Evolutionary conservation across 1,140 invertebrate species (phyloP).

Genomic region (Bombyx mandarina): DNA sequence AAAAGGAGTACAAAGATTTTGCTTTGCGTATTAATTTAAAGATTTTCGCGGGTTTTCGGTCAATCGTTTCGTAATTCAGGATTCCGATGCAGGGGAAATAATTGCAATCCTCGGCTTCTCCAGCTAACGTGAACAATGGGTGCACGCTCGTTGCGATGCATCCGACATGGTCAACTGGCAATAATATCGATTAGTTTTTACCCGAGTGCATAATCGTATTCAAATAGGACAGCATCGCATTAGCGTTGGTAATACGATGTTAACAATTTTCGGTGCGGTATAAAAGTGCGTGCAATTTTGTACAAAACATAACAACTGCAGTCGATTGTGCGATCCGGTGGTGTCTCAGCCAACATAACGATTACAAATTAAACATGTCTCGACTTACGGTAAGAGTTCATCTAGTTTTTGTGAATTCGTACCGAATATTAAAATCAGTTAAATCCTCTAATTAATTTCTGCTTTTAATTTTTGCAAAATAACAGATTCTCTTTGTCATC

Average conservation of each 20-base stretch:
- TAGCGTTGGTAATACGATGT: conserved; percentile 57
- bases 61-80: conserved; percentile 3
- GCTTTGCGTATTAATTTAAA: no score
- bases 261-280: conserved; percentile 57
- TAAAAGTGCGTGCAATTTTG: conserved; percentile 52
- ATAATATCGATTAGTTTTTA: conserved; percentile 32
- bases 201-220: conserved; percentile 53
- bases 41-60: neutral
- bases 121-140: conserved; percentile 2
- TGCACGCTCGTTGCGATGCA: conserved; percentile 8
- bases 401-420: neutral
- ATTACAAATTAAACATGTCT: conserved; percentile 35
- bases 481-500: conserved; percentile 61
- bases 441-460: neutral
- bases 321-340: conserved; percentile 29
- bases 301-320: conserved; percentile 35
- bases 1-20: no score
- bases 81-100: conserved; percentile 11
- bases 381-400: conserved; percentile 47
- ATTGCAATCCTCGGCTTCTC: conserved; percentile 17
- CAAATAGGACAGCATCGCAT: conserved; percentile 49
- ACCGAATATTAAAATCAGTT: neutral
- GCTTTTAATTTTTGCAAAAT: conserved; percentile 9
- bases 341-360: conserved; percentile 28
- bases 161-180: conserved; percentile 18